Evolutionary conservation across 1,140 invertebrate genomes (phyloP).

Genomic region (Parasteatoda tepidariorum): DNA sequence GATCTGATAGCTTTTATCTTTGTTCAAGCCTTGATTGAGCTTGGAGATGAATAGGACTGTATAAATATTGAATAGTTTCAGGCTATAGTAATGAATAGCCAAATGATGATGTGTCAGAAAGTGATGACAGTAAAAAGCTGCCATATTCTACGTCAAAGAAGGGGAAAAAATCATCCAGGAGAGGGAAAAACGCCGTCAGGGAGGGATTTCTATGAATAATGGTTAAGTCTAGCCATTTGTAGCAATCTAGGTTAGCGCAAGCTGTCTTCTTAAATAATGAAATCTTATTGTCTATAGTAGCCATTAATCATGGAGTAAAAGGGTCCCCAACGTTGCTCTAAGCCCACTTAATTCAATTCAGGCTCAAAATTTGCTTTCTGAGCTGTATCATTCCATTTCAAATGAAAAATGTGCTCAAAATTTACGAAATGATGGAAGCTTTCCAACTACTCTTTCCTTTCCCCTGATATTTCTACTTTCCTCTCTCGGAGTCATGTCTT

Average conservation of each 20-base stretch:
- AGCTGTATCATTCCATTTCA: conserved; percentile 47
- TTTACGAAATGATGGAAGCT: conserved; percentile 55
- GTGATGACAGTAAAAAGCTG: conserved; percentile 46
- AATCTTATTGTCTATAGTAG: conserved; percentile 54
- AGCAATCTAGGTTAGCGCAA: conserved; percentile 38
- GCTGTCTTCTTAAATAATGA: conserved; percentile 53
- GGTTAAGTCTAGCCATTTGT: conserved; percentile 44
- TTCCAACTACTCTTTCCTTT: conserved; percentile 5
- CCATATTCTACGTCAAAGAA: background rate
- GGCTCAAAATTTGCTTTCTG: conserved; percentile 42
- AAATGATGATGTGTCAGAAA: conserved; percentile 58
- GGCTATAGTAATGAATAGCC: conserved; percentile 34
- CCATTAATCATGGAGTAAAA: conserved; percentile 47
- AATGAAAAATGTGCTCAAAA: conserved; percentile 51
- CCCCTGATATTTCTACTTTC: background rate
- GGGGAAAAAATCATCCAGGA: background rate
- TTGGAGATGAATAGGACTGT: conserved; percentile 22
- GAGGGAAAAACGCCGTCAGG: conserved; percentile 4
- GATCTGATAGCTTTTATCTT: conserved; percentile 11
- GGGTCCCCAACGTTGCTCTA: conserved; percentile 14
- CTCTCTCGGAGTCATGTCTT: background rate
- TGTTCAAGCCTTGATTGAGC: conserved; percentile 21
- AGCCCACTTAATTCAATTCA: conserved; percentile 44
- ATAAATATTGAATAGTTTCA: conserved; percentile 37
- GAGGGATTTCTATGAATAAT: conserved; percentile 31